A percentile compares a stretch with the other conserved stretches of the same genome.
These are phyloP conservation scores for Pterocles burchelli DNA, from an alignment of 2,113 vertebrate species.

Conservation along the genomic window DNA sequence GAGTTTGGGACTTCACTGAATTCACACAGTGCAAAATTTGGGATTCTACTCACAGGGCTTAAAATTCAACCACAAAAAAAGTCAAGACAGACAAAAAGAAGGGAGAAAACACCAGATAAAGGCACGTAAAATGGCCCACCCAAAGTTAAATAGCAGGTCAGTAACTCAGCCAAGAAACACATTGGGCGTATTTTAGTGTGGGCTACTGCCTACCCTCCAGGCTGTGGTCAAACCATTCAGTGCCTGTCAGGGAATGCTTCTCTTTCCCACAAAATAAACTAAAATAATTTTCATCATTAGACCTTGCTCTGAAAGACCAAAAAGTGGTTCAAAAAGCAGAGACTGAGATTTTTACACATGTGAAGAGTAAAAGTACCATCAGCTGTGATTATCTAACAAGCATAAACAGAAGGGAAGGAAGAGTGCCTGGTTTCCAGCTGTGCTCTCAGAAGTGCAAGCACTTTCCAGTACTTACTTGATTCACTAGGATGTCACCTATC, in stretches of 20 bases:
- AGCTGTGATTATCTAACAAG: not conserved
- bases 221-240: not conserved
- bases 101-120: not conserved
- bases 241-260: not conserved
- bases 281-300: not conserved
- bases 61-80: not conserved
- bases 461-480: constrained; percentile 80
- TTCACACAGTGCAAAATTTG: not conserved
- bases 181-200: not conserved
- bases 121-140: not conserved
- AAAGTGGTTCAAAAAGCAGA: not conserved
- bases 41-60: not conserved
- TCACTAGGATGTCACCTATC: constrained; percentile 90
- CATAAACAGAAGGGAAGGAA: not conserved
- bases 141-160: not conserved
- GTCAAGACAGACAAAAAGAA: not conserved
- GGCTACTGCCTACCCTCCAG: not conserved
- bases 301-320: not conserved
- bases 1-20: not conserved
- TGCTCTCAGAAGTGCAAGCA: not conserved
- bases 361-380: not conserved
- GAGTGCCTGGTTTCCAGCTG: not conserved
- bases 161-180: not conserved
- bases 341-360: fast-evolving
- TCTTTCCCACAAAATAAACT: not conserved